These are phyloP conservation scores for Phylloscopus whistleri DNA, from an alignment of 2,113 vertebrate genomes.

Conservation along the genomic window DNA sequence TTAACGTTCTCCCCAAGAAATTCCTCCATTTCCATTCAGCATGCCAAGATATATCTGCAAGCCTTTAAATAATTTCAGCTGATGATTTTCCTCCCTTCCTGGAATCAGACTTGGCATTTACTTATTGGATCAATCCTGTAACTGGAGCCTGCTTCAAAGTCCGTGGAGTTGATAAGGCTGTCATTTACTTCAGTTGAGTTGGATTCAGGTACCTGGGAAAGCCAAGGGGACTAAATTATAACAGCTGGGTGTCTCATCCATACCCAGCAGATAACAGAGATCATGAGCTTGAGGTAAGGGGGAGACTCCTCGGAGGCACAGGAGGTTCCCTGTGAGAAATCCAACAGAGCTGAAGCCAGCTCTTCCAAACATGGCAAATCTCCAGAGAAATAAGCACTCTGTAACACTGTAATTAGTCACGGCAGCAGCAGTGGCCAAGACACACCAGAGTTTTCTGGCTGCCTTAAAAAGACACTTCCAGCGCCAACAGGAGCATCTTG, in stretches of 20 bases:
- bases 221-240: not conserved
- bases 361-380: not conserved
- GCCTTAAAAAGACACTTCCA: not conserved
- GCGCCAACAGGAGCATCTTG: not conserved
- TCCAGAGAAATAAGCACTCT: not conserved
- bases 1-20: not conserved
- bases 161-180: not conserved
- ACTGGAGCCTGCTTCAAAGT: slow-evolving; percentile 45
- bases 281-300: not conserved
- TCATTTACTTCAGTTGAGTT: not conserved
- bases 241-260: not conserved
- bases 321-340: slow-evolving; percentile 11
- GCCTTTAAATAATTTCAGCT: slow-evolving; percentile 38
- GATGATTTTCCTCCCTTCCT: slow-evolving; percentile 42
- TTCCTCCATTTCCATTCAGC: not conserved
- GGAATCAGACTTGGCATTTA: not conserved
- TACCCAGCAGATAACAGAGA: not conserved
- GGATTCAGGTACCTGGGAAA: not conserved
- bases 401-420: not conserved
- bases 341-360: not conserved
- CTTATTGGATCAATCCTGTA: not conserved
- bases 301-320: not conserved
- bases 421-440: not conserved
- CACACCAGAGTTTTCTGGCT: not conserved
- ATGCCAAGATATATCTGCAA: slow-evolving; percentile 34